phyloP scores from a whole-genome alignment of 2,113 vertebrate species.

The Mobula birostris region DNA sequence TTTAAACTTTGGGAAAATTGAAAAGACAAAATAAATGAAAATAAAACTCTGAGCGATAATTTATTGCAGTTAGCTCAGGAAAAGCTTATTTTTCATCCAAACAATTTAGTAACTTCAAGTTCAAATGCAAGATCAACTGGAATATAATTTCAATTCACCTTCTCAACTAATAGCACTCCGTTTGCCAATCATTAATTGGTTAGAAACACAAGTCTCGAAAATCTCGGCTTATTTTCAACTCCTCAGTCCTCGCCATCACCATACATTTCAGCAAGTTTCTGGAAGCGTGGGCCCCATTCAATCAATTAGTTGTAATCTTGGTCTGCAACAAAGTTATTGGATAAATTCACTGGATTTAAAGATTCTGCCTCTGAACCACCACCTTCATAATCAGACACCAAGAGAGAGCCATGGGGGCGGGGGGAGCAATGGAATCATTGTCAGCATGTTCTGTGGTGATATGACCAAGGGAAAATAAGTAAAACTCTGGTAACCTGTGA shows the following conservation, averaged over 20 bases:
- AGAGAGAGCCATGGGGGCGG: slow-evolving; percentile 75
- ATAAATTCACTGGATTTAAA: slow-evolving; percentile 83
- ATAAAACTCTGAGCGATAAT: background rate
- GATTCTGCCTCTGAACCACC: slow-evolving; percentile 79
- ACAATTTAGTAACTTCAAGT: slow-evolving; percentile 20
- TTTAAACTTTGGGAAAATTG: background rate
- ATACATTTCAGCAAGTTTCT: slow-evolving; percentile 87
- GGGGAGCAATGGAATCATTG: slow-evolving; percentile 81
- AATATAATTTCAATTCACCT: background rate
- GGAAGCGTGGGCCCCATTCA: slow-evolving; percentile 85
- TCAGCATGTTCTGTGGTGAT: slow-evolving; percentile 76
- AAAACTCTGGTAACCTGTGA: background rate
- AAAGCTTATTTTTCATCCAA: background rate
- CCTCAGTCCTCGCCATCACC: slow-evolving; percentile 76
- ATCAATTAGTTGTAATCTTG: slow-evolving; percentile 79
- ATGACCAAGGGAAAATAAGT: background rate
- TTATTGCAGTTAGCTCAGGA: background rate
- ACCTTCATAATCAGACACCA: slow-evolving; percentile 92
- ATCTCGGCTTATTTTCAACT: background rate
- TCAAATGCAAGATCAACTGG: background rate
- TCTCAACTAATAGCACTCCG: background rate
- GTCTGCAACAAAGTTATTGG: slow-evolving; percentile 61
- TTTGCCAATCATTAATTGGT: background rate
- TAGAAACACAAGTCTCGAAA: background rate
- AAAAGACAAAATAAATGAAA: background rate